These are phyloP conservation scores for Epiblema foenella DNA, from an alignment of 2,888 invertebrate genomes.

Conservation along the genomic window DNA sequence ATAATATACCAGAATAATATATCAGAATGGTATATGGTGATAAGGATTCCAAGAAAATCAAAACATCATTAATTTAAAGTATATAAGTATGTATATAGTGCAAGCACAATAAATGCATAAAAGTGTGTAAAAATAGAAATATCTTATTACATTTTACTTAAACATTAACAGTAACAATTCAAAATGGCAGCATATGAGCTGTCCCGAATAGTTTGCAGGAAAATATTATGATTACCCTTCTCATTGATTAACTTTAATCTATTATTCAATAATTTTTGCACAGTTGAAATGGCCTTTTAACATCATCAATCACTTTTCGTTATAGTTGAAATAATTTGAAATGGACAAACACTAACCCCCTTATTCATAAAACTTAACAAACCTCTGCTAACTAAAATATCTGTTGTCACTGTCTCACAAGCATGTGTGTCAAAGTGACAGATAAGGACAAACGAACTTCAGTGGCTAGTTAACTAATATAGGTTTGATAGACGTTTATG, in stretches of 20 bases:
- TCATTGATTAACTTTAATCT: too few relatives aligned
- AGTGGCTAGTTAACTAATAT: too few relatives aligned
- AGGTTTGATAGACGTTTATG: too few relatives aligned
- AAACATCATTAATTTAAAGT: slow-evolving; percentile 23
- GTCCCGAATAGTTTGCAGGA: not conserved
- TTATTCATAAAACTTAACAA: too few relatives aligned
- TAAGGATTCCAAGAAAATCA: not conserved
- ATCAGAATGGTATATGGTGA: too few relatives aligned
- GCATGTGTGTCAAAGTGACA: too few relatives aligned
- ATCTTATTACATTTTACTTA: slow-evolving; percentile 34
- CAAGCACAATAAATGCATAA: slow-evolving; percentile 41
- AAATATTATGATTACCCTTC: too few relatives aligned
- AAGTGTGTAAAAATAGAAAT: slow-evolving; percentile 37
- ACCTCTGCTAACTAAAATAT: too few relatives aligned
- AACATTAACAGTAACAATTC: slow-evolving; percentile 22
- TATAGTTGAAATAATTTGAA: not conserved
- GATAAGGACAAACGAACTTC: too few relatives aligned
- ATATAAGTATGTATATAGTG: slow-evolving; percentile 18
- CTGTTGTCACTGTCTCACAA: too few relatives aligned
- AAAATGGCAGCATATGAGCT: slow-evolving; percentile 8
- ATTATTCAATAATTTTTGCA: not conserved
- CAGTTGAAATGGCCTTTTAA: too few relatives aligned
- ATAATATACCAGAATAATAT: too few relatives aligned
- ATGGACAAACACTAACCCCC: not conserved
- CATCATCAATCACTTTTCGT: not conserved